Evolutionary conservation across 2,113 vertebrate genomes (phyloP), one percentile per base, ranked within the genome.

Genomic region (Monopterus albus): DNA sequence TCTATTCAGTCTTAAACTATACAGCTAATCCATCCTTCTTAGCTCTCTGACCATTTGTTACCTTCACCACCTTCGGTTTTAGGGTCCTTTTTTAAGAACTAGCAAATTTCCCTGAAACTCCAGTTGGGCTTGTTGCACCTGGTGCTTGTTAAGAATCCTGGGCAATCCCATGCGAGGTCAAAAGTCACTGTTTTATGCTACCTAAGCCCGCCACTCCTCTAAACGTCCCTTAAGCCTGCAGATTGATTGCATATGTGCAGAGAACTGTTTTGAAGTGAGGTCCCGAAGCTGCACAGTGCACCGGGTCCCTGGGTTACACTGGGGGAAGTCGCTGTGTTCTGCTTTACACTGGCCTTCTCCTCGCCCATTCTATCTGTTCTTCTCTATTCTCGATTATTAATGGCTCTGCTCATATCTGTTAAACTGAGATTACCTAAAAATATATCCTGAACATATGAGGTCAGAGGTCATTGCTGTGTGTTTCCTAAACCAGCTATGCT

Each of bases 151-250:
- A 89, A 81, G 45, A 58, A 58, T 13, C 49, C 61, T 21, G 36
- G 20, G 69, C 75, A 69, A 75, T 83, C 67, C 74, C 45, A 71
- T 70, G 64, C 66, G 5, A 53, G 83, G 83, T 78, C 79, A 83
- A 12, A 71, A 79, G 72, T 84, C 74, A 49, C 7, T 10, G 33
- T 79, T 89, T 87, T 84, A 86, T 0, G 79, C 83, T 86, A 87
- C 85, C 88, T 84, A 79, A 89, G 84, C 71, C 78, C 81, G 73
- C 78, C 64, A 66, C 75, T 62, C 75, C 79, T 78, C 81, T 62
- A 8, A 67, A 72, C 80, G 55, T 69, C 73, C 57, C 74, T 45
- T 67, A 79, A 84, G 74, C 69, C 79, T 2, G 50, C 78, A 81
- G 83, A 89, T 86, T 64, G 68, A 83, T 73, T 46, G 76, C 85